phyloP scores from a whole-genome alignment of 2,888 invertebrate species.

The Xylocampa areola region DNA sequence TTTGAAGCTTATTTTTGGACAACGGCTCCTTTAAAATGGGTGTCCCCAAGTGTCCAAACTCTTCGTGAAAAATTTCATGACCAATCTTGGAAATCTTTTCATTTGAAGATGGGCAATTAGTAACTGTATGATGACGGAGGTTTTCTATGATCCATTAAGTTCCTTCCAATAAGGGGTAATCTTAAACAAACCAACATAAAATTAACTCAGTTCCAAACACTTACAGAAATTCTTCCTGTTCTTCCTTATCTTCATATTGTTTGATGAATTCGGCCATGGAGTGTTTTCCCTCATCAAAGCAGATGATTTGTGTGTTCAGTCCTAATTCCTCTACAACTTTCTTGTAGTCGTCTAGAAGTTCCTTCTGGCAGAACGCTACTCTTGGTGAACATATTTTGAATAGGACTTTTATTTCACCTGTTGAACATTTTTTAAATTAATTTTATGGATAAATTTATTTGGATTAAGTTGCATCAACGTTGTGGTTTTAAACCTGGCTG shows the following conservation, averaged over 20 bases:
- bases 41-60: too few relatives aligned
- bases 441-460: too few relatives aligned
- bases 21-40: too few relatives aligned
- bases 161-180: too few relatives aligned
- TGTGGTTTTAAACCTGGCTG: too few relatives aligned
- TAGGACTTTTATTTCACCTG: conserved; percentile 74
- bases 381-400: conserved; percentile 73
- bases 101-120: too few relatives aligned
- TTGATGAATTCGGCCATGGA: conserved; percentile 69
- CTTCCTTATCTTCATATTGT: conserved; percentile 56
- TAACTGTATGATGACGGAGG: too few relatives aligned
- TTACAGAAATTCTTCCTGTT: conserved; percentile 71
- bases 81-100: too few relatives aligned
- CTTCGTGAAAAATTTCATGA: too few relatives aligned
- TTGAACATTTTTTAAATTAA: background rate
- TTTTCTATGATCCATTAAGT: too few relatives aligned
- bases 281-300: conserved; percentile 71
- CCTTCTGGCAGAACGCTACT: conserved; percentile 76
- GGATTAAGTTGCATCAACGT: too few relatives aligned
- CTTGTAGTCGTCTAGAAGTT: conserved; percentile 58
- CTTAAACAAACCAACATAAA: background rate
- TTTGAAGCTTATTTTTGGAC: too few relatives aligned
- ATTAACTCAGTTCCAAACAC: conserved; percentile 36
- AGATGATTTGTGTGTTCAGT: conserved; percentile 68
- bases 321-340: conserved; percentile 64